Evolutionary conservation across 2,797 vertebrate genomes (phyloP).

Genomic region (Rhinoraja longicauda): DNA sequence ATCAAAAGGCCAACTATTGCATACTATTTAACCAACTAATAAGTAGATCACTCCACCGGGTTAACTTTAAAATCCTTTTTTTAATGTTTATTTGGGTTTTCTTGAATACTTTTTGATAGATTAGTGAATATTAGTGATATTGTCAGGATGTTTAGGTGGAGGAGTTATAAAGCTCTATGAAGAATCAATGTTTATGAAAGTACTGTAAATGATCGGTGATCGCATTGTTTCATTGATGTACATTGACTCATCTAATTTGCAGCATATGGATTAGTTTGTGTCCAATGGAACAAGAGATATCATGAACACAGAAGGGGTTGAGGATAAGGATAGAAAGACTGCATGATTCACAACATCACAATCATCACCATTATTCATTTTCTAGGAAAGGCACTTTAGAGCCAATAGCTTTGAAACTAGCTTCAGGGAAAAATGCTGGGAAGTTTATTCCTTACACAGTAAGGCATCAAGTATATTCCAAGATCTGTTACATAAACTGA

Average conservation of each 20-base stretch:
- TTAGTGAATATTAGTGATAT: background rate
- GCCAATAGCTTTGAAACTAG: background rate
- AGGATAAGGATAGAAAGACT: background rate
- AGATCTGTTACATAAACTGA: background rate
- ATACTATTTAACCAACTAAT: background rate
- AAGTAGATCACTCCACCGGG: background rate
- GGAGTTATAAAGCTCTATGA: background rate
- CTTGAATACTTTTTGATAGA: background rate
- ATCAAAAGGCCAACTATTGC: background rate
- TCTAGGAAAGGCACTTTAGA: background rate
- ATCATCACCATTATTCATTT: too few relatives aligned
- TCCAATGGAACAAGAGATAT: background rate
- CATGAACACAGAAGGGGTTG: background rate
- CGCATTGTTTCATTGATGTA: background rate
- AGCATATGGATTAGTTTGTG: background rate
- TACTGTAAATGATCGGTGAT: background rate
- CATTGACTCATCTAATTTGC: background rate
- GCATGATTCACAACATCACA: too few relatives aligned
- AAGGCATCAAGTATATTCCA: background rate
- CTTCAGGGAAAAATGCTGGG: background rate
- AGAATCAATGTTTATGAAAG: background rate
- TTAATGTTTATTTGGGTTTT: background rate
- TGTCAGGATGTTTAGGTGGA: background rate
- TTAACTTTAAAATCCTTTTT: constrained; percentile 1
- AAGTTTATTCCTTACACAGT: background rate